Percentiles rank a stretch among this genome's conserved stretches.
Conservation (phyloP, 2,888 invertebrate genomes). For the Alsophila aescularia region DNA sequence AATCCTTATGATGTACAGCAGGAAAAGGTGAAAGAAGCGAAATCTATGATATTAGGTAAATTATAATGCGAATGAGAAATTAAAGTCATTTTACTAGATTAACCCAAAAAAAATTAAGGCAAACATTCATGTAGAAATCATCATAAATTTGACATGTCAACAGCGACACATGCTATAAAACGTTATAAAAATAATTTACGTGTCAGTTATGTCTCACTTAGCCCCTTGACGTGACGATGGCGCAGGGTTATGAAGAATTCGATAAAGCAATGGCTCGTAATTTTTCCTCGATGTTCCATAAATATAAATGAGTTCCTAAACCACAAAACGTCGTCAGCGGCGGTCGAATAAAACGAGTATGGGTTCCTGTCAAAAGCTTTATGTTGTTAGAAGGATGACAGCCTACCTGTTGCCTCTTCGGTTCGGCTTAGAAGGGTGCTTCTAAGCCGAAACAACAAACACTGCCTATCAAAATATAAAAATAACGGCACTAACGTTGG, state of each 20-base stretch:
- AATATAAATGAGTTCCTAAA: constrained; percentile 31
- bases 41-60: too few relatives aligned
- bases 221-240: background rate
- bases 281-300: constrained; percentile 20
- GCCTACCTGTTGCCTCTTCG: constrained; percentile 44
- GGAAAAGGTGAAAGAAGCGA: too few relatives aligned
- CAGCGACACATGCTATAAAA: too few relatives aligned
- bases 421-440: too few relatives aligned
- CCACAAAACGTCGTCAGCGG: constrained; percentile 21
- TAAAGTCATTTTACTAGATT: too few relatives aligned
- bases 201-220: constrained; percentile 1
- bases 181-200: too few relatives aligned
- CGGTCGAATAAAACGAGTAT: constrained; percentile 27
- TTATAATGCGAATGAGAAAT: too few relatives aligned
- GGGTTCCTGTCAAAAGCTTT: constrained; percentile 40
- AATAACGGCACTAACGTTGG: background rate
- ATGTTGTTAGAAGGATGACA: constrained; percentile 33
- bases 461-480: constrained; percentile 3
- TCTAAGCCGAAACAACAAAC: constrained; percentile 12
- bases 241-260: constrained; percentile 17
- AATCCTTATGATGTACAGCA: too few relatives aligned
- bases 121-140: too few relatives aligned
- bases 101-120: too few relatives aligned
- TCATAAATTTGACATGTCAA: too few relatives aligned
- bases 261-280: constrained; percentile 14